A percentile compares a stretch with the other conserved stretches of the same genome.
Evolutionary conservation across 2,797 vertebrate genomes (phyloP).

Genomic region (Channallabes apus): DNA sequence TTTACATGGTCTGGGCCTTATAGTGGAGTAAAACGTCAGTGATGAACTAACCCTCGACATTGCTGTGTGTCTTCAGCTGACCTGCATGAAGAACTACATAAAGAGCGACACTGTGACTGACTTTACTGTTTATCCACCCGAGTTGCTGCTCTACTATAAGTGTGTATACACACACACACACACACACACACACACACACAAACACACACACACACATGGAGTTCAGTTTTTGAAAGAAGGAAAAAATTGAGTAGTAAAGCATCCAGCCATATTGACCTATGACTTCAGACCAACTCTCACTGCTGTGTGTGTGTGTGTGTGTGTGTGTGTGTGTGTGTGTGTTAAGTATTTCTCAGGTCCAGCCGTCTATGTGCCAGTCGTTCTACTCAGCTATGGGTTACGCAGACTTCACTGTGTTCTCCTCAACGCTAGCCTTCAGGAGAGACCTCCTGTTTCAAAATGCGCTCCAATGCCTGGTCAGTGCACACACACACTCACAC

Average conservation of each 20-base stretch:
- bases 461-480: too few relatives aligned
- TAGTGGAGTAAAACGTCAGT: background rate
- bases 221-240: background rate
- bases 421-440: too few relatives aligned
- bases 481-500: too few relatives aligned
- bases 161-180: slow-evolving; percentile 59
- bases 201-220: background rate
- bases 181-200: too few relatives aligned
- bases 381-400: too few relatives aligned
- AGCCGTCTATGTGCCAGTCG: too few relatives aligned
- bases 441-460: too few relatives aligned
- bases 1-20: background rate
- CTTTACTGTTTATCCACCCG: slow-evolving; percentile 65
- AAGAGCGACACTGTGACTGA: slow-evolving; percentile 27
- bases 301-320: slow-evolving; percentile 9
- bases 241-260: background rate
- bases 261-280: too few relatives aligned
- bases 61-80: slow-evolving; percentile 63
- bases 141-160: slow-evolving; percentile 76
- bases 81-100: slow-evolving; percentile 75
- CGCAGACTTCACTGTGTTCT: too few relatives aligned
- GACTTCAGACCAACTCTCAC: too few relatives aligned
- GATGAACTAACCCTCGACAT: background rate
- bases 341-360: too few relatives aligned
- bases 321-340: slow-evolving; percentile 14